phyloP scores from a whole-genome alignment of 2,113 vertebrate genomes.

The Chinchilla lanigera region DNA sequence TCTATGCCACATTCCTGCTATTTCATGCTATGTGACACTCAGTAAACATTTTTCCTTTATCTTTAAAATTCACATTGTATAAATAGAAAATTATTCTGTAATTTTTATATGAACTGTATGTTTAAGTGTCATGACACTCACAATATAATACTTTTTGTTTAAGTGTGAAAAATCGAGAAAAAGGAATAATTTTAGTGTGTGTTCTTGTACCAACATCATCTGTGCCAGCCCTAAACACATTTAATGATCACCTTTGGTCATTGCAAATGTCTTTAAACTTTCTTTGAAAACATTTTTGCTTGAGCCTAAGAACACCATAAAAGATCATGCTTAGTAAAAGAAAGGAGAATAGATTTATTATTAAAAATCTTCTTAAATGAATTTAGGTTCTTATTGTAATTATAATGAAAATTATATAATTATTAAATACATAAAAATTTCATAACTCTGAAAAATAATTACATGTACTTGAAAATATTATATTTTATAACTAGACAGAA shows the following conservation, averaged over 20 bases:
- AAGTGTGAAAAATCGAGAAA: neutral
- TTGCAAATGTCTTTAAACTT: neutral
- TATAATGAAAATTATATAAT: neutral
- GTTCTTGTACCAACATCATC: neutral
- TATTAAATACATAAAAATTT: constrained; percentile 23
- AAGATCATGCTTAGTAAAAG: neutral
- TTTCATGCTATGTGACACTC: neutral
- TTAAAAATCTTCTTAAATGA: neutral
- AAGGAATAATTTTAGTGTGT: neutral
- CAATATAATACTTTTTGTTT: neutral
- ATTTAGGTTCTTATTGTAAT: neutral
- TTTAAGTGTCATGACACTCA: neutral
- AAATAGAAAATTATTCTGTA: neutral
- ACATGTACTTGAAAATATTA: constrained; percentile 43
- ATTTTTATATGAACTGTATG: neutral
- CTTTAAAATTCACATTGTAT: neutral
- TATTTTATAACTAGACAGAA: neutral
- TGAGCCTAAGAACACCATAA: neutral
- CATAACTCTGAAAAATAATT: constrained; percentile 39
- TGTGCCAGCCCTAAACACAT: neutral
- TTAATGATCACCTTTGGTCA: neutral
- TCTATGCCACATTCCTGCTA: neutral
- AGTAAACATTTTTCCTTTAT: neutral
- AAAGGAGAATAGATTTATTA: neutral
- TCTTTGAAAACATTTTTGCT: neutral